phyloP scores from a whole-genome alignment of 2,888 invertebrate species.

The Melanotus villosus region DNA sequence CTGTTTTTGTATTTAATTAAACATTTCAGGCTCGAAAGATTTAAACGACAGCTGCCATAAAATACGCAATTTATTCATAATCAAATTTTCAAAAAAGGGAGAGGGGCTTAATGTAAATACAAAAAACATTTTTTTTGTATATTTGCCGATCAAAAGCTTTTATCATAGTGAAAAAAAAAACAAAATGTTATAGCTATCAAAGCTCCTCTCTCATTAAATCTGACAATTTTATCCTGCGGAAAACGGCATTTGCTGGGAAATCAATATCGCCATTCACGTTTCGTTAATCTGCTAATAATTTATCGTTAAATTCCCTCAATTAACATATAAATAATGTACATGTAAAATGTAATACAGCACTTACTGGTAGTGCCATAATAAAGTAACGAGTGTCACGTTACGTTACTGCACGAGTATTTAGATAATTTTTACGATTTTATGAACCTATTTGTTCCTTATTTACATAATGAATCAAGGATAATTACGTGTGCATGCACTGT shows the following conservation, averaged over 20 bases:
- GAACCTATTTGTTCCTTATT: constrained; percentile 23
- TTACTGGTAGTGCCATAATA: not conserved
- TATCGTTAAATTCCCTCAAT: constrained; percentile 20
- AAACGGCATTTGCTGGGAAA: constrained; percentile 9
- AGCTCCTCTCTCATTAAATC: not conserved
- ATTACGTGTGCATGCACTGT: constrained; percentile 20
- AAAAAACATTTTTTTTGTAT: not conserved
- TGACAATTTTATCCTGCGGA: constrained; percentile 4
- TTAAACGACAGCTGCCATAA: no score
- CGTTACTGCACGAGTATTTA: not conserved
- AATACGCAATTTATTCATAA: no score
- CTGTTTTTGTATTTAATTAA: no score
- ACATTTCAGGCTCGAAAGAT: no score
- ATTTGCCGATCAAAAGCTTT: not conserved
- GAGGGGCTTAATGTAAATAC: no score
- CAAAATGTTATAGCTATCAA: not conserved
- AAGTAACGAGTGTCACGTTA: constrained; percentile 10
- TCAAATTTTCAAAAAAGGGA: no score
- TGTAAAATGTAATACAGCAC: not conserved
- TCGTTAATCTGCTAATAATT: constrained; percentile 22
- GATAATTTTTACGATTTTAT: constrained; percentile 19
- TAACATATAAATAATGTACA: constrained; percentile 27
- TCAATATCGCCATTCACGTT: constrained; percentile 20
- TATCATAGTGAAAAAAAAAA: not conserved
- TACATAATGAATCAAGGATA: constrained; percentile 20